These are phyloP conservation scores for Chrosomus eos DNA, from an alignment of 2,797 vertebrate genomes.

Conservation along the genomic window DNA sequence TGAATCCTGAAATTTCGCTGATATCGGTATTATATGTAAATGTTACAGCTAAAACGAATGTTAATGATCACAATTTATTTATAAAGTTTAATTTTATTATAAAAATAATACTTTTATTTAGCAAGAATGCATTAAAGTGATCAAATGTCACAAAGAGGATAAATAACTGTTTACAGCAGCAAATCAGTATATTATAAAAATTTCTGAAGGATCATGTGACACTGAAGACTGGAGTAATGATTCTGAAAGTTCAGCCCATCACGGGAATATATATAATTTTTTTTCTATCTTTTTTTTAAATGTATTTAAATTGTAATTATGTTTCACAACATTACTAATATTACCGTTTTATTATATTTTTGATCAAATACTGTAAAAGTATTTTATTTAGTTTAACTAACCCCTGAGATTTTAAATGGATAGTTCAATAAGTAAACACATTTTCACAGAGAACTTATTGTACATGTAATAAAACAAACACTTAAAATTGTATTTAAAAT, in stretches of 20 bases:
- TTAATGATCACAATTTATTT: background rate
- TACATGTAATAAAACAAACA: too few relatives aligned
- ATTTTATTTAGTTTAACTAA: background rate
- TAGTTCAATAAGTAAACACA: background rate
- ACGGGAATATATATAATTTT: too few relatives aligned
- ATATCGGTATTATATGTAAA: background rate
- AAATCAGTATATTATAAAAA: background rate
- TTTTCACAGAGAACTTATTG: background rate
- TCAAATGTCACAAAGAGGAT: background rate
- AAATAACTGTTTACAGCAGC: background rate
- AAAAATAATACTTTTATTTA: too few relatives aligned
- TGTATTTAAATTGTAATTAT: too few relatives aligned
- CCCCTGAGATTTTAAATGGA: too few relatives aligned
- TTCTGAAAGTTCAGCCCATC: too few relatives aligned
- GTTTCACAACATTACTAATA: too few relatives aligned
- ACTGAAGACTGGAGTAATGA: background rate
- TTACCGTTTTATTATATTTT: background rate
- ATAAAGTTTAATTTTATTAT: background rate
- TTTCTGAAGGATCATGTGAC: background rate
- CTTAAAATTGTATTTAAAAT: background rate
- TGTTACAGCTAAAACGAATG: background rate
- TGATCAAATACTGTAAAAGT: too few relatives aligned
- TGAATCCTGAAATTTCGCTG: background rate
- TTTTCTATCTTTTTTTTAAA: too few relatives aligned
- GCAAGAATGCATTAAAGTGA: background rate